Conservation (phyloP, 1,140 invertebrate species). For the Luehdorfia chinensis region DNA sequence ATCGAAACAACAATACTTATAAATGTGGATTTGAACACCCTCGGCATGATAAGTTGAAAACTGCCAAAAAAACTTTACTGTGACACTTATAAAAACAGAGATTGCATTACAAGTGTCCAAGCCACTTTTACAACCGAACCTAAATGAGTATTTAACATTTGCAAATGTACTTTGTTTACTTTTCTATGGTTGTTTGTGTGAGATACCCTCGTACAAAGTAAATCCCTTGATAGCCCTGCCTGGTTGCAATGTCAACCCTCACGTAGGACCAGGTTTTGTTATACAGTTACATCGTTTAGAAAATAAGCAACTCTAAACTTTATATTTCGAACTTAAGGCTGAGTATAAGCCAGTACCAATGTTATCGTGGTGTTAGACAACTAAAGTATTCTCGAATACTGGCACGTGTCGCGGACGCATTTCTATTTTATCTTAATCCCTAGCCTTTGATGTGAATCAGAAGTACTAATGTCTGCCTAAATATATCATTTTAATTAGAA, state of each 20-base stretch:
- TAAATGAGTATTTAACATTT: constrained; percentile 10
- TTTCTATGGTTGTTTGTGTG: constrained; percentile 12
- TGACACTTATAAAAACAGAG: too few species aligned
- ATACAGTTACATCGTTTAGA: constrained; percentile 5
- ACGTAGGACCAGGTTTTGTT: neutral
- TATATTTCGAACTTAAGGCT: constrained; percentile 2
- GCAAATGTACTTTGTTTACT: constrained; percentile 13
- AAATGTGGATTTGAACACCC: too few species aligned
- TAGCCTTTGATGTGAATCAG: constrained; percentile 7
- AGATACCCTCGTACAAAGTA: constrained; percentile 11
- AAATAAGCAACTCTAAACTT: neutral
- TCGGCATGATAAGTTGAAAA: too few species aligned
- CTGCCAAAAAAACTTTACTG: too few species aligned
- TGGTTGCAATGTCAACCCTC: constrained; percentile 6
- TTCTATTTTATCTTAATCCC: constrained; percentile 16
- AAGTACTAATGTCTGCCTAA: constrained; percentile 8
- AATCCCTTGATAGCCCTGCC: constrained; percentile 10
- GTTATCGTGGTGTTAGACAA: neutral
- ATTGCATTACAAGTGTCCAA: too few species aligned
- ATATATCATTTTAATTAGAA: constrained; percentile 6
- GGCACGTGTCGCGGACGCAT: neutral
- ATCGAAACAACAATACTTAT: too few species aligned
- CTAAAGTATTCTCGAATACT: constrained; percentile 9
- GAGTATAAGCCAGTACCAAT: neutral
- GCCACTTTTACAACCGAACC: too few species aligned